Evolutionary conservation across 2,113 vertebrate genomes (phyloP).

Genomic region (Hiodon alosoides): DNA sequence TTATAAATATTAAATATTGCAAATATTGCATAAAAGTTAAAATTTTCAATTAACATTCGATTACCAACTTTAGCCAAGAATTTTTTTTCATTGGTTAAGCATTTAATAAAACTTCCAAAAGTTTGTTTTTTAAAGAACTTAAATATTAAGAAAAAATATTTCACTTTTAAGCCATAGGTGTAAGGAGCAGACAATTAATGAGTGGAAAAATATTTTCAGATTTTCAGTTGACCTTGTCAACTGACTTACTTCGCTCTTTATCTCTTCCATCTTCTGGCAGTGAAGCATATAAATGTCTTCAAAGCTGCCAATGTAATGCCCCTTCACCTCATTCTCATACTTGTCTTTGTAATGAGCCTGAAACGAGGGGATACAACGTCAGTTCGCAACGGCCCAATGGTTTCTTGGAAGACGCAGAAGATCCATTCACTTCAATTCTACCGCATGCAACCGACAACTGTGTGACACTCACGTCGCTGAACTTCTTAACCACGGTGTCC

Average conservation of each 20-base stretch:
- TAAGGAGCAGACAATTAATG: not conserved
- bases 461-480: slow-evolving; percentile 68
- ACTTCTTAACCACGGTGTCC: slow-evolving; percentile 78
- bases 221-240: not conserved
- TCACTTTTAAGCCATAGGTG: not conserved
- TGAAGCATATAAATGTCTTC: slow-evolving; percentile 80
- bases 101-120: no score
- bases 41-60: not conserved
- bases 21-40: not conserved
- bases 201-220: not conserved
- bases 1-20: not conserved
- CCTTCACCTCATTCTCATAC: slow-evolving; percentile 80
- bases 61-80: not conserved
- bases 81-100: no score
- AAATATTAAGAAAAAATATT: not conserved
- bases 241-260: slow-evolving; percentile 79
- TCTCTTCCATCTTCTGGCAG: slow-evolving; percentile 77
- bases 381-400: not conserved
- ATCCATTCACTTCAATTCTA: not conserved
- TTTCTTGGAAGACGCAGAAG: not conserved
- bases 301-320: slow-evolving; percentile 87
- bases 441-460: not conserved
- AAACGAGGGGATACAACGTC: not conserved
- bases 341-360: slow-evolving; percentile 80
- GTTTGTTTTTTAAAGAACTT: not conserved